Evolutionary conservation across 2,888 invertebrate genomes (phyloP).

Genomic region (Clistopyga incitator): DNA sequence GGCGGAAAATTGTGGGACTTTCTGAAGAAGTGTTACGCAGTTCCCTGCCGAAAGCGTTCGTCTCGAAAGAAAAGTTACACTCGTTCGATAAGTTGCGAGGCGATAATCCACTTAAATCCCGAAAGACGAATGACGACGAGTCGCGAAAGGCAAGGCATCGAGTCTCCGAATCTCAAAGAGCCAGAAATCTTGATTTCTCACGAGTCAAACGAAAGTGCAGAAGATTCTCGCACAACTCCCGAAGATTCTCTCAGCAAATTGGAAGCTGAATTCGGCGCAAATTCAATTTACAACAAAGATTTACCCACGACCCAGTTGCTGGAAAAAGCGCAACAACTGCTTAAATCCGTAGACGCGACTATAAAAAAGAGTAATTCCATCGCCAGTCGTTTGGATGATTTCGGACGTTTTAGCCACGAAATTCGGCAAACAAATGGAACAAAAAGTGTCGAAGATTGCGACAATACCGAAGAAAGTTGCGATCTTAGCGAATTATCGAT

Average conservation of each 20-base stretch:
- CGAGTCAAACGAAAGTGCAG: conserved; percentile 31
- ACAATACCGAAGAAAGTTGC: conserved; percentile 64
- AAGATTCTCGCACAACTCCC: conserved; percentile 58
- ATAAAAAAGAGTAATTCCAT: conserved; percentile 83
- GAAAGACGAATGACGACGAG: conserved; percentile 55
- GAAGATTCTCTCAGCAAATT: conserved; percentile 49
- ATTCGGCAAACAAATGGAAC: conserved; percentile 22
- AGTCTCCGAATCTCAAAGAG: background rate
- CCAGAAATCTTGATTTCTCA: conserved; percentile 24
- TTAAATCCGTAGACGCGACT: conserved; percentile 84
- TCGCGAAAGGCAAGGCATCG: conserved; percentile 27
- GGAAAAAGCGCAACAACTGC: conserved; percentile 83
- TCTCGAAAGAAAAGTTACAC: conserved; percentile 67
- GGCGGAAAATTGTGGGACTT: conserved; percentile 83
- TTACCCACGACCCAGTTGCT: conserved; percentile 81
- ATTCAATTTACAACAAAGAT: conserved; percentile 55
- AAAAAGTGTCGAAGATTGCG: conserved; percentile 43
- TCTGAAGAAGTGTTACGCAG: conserved; percentile 78
- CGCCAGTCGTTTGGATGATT: conserved; percentile 77
- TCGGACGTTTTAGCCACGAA: conserved; percentile 71
- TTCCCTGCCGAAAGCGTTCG: conserved; percentile 64
- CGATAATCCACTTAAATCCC: conserved; percentile 71
- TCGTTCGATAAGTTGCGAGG: conserved; percentile 76
- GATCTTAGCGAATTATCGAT: conserved; percentile 72
- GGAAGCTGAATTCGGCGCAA: conserved; percentile 59